Percentiles rank a stretch among this genome's conserved stretches.
These are phyloP conservation scores for Thereva unica DNA, from an alignment of 2,888 invertebrate genomes.

Conservation along the genomic window DNA sequence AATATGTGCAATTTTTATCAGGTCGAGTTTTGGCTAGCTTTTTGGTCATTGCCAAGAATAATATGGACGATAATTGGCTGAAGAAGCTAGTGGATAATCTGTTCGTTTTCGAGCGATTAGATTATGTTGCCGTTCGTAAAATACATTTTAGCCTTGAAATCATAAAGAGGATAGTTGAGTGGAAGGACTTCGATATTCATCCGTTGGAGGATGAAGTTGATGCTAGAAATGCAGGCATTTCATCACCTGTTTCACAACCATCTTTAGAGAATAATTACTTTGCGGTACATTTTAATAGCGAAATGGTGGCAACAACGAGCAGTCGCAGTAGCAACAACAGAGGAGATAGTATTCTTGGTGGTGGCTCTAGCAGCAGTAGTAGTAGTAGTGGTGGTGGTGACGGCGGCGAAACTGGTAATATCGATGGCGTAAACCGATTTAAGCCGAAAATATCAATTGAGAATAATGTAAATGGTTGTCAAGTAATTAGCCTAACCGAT, in stretches of 20 bases:
- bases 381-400: slow-evolving; percentile 31
- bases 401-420: slow-evolving; percentile 6
- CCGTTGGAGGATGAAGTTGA: slow-evolving; percentile 72
- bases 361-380: slow-evolving; percentile 21
- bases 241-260: slow-evolving; percentile 40
- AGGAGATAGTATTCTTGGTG: slow-evolving; percentile 6
- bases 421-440: background rate
- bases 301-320: slow-evolving; percentile 37
- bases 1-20: slow-evolving; percentile 79
- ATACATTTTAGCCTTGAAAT: slow-evolving; percentile 84
- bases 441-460: background rate
- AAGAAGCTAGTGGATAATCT: slow-evolving; percentile 76
- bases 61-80: slow-evolving; percentile 78
- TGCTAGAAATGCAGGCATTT: slow-evolving; percentile 37
- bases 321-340: slow-evolving; percentile 38
- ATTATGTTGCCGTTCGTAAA: slow-evolving; percentile 71
- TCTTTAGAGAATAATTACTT: slow-evolving; percentile 56
- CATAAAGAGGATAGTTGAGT: slow-evolving; percentile 84
- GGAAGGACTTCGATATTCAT: slow-evolving; percentile 82
- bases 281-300: slow-evolving; percentile 53
- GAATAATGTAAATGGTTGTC: slow-evolving; percentile 47
- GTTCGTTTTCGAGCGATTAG: slow-evolving; percentile 65
- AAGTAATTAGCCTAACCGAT: slow-evolving; percentile 65
- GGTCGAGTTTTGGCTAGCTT: slow-evolving; percentile 81
- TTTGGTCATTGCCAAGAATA: slow-evolving; percentile 80